Base-by-base conservation (phyloP, 30 jellyfish, hydroid and myxozoan genomes). In the Phacellophora camtschatica region DNA sequence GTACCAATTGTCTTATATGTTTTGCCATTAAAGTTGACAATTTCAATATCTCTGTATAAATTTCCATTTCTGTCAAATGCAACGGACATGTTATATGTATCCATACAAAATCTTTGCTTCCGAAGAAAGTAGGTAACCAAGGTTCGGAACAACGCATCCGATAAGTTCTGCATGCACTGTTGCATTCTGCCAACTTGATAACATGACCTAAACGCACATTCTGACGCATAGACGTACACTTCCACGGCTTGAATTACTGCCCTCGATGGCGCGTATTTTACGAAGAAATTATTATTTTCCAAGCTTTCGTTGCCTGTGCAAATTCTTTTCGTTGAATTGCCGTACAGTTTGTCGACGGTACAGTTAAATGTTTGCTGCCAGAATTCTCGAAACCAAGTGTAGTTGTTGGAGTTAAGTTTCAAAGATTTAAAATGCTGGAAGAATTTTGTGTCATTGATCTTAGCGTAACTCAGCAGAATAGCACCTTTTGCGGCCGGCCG, bases 401-500 rank as follows among this genome's bases (percentile, higher is more conserved):
- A 77, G 23, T 45, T 77, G 53, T 56, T 45, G 10, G 34, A 34
- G 20, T 37, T 25, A 30, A 77, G 84, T 59, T 18, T 57, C 53
- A 77, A 34, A 57, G 24, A 5, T 23, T 25, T 58, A 51, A 77
- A 57, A 36, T 77, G 59, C 25, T 41, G 2, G 35, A 22, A 35
- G 23, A 77, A 77, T 20, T 42, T 39, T 1, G 16, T 49, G 43
- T 43, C 65, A 18, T 15, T 39, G 28, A 16, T 4, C 13, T 42
- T 36, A 19, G 55, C 71, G 32, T 57, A 35, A 23, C 82, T 23
- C 9, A 77, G 84, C 32, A 77, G 19, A 13, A 77, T 18, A 23
- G 89, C 89, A 0, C 89, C 89, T 19, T 63, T 42, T 16, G 89
- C 89, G n/a, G 64, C 67, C 32, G 59, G 56, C 1, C 42, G 18